Evolutionary conservation across 2,113 vertebrate species (phyloP), one percentile per base, ranked within the genome.

Genomic region (Heterotis niloticus): DNA sequence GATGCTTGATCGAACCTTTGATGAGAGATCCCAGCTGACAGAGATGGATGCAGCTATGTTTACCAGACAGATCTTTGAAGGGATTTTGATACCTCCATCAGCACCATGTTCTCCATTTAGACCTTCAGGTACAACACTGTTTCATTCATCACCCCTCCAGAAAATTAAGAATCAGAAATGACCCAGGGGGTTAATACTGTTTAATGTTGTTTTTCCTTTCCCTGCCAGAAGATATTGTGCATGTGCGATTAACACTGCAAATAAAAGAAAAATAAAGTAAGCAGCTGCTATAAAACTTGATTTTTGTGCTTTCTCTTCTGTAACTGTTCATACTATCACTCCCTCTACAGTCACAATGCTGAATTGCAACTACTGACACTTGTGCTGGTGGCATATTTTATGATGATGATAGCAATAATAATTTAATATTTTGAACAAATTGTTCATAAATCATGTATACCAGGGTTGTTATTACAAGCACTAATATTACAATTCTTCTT

Each of bases 1-100:
- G 65, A 91, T 99, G 78, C 99, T 99, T 82, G 96, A 99, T 81
- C 93, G 96, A 14, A 99, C 99, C 76, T 95, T 95, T 11, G 96
- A 98, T 68, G 96, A 98, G 80, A 96, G 82, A 86, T 97, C 93
- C 80, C 92, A 89, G 78, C 91, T 99, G 82, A 98, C 96, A 0
- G 98, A 99, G 68, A 72, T 94, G 75, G 92, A 96, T 4, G 94
- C 96, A 1, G 85, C 94, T 77, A 86, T 90, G 23, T 98, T 97
- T 87, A 94, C 95, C 86, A 94, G 83, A 81, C 96, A 99, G 91
- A 97, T 99, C 67, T 94, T 96, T 75, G 93, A 96, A 87, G 96
- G 96, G 1, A 88, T 98, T 0, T 87, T n/a, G 88, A 59, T 95
- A 92, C 88, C 89, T 99, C 85, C 96, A 99, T 80, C 93, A 96